phyloP scores from a whole-genome alignment of 2,113 vertebrate species.

The Sebastes fasciatus region DNA sequence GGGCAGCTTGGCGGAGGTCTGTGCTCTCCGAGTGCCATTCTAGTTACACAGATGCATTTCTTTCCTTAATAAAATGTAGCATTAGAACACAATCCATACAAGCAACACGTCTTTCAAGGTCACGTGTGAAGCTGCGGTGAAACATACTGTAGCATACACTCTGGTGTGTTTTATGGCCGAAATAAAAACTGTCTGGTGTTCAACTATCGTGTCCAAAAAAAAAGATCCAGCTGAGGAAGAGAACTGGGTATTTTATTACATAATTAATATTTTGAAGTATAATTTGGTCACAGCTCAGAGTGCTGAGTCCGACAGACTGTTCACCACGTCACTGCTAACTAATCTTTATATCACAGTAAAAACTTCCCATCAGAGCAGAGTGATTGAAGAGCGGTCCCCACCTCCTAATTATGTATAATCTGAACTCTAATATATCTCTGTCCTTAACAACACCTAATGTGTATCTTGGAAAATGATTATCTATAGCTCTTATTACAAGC shows the following conservation, averaged over 20 bases:
- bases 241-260: slow-evolving; percentile 29
- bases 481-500: slow-evolving; percentile 7
- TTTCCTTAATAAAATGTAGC: background rate
- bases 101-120: background rate
- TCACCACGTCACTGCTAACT: slow-evolving; percentile 4
- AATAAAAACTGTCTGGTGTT: slow-evolving; percentile 46
- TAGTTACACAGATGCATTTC: background rate
- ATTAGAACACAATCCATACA: background rate
- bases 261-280: slow-evolving; percentile 39
- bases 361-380: background rate
- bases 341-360: slow-evolving; percentile 28
- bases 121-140: slow-evolving; percentile 5
- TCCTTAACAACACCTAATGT: slow-evolving; percentile 11
- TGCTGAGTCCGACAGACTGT: background rate
- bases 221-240: slow-evolving; percentile 2
- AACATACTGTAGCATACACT: slow-evolving; percentile 15
- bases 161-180: slow-evolving; percentile 22
- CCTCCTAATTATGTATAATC: slow-evolving; percentile 3
- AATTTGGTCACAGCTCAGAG: slow-evolving; percentile 21
- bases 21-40: too few relatives aligned
- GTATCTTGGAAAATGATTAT: slow-evolving; percentile 10
- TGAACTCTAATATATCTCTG: slow-evolving; percentile 2
- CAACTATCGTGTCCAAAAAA: slow-evolving; percentile 36
- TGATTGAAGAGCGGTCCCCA: slow-evolving; percentile 6
- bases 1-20: too few relatives aligned